These are phyloP conservation scores for Nymphalis urticae DNA, from an alignment of 2,888 invertebrate genomes.

Conservation along the genomic window DNA sequence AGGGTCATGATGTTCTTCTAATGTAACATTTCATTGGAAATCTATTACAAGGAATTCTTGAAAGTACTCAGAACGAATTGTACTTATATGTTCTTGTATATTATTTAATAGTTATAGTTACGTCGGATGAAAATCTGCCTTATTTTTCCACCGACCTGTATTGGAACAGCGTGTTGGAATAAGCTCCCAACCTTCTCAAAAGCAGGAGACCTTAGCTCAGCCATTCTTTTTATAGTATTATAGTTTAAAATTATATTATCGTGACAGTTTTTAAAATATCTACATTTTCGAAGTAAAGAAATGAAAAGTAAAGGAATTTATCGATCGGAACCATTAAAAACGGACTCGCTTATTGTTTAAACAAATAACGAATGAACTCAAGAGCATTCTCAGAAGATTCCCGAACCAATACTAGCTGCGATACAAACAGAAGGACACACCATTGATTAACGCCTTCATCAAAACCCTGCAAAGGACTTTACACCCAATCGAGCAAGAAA, in stretches of 20 bases:
- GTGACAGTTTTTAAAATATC: no score
- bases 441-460: slow-evolving; percentile 70
- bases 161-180: no score
- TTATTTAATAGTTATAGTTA: background rate
- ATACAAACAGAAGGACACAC: slow-evolving; percentile 64
- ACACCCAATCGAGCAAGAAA: slow-evolving; percentile 42
- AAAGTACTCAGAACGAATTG: no score
- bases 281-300: slow-evolving; percentile 47
- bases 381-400: slow-evolving; percentile 65
- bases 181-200: no score
- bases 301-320: slow-evolving; percentile 70
- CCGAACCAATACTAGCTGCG: slow-evolving; percentile 55
- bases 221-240: no score
- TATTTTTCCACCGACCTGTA: no score
- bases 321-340: slow-evolving; percentile 62
- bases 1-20: background rate
- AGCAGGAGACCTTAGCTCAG: no score
- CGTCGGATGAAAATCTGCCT: no score
- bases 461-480: slow-evolving; percentile 43
- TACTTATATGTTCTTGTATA: background rate
- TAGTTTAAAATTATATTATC: no score
- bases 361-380: slow-evolving; percentile 63
- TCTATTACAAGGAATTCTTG: slow-evolving; percentile 1
- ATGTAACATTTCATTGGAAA: slow-evolving; percentile 3
- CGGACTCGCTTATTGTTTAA: slow-evolving; percentile 64